Evolutionary conservation across 1,140 invertebrate genomes (phyloP), one percentile per base, ranked within the genome.

Genomic region (Penaeus chinensis): DNA sequence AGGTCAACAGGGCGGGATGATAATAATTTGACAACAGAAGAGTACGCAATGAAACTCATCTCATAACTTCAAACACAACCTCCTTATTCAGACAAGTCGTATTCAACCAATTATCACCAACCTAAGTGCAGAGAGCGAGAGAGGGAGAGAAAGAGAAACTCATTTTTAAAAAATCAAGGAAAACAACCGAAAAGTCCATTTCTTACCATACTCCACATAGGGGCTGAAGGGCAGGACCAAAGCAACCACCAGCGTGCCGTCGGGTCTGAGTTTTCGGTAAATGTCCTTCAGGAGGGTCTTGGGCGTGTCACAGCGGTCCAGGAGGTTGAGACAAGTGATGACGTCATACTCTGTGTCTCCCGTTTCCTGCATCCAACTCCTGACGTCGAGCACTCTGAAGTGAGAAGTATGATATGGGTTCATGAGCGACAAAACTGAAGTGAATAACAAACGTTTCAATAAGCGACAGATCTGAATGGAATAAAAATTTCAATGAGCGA

Each of bases 251-350:
- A 97, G 92, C 10, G 94, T 92, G 8, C 97, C 97, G 76, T 93
- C 93, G 5, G 94, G 94, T 18, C 91, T 91, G n/a, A 98, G 92
- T 3, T 94, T 93, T 13, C 92, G 91, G 77, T 93, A 94, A 5
- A 97, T 95, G 89, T 95, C 92, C 54, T 93, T 92, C 60, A 99
- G 93, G 89, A 99, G 93, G 42, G 93, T 94, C 42, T 95, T 91
- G 1, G 98, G 97, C 82, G 93, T 93, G 91, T 96, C 95, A 93
- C 97, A 98, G 82, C 98, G 94, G 92, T 99, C 98, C 86, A 99
- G 92, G 10, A 99, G 93, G 92, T 99, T 99, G 54, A 99, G 92
- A 92, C 96, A 98, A 82, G 95, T 94, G 82, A 98, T 95, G 69
- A 97, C 94, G 91, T 97, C 95, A 93, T 95, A 98, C 60, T 93